phyloP scores from a whole-genome alignment of 2,113 vertebrate genomes.

The Syrrhaptes paradoxus region DNA sequence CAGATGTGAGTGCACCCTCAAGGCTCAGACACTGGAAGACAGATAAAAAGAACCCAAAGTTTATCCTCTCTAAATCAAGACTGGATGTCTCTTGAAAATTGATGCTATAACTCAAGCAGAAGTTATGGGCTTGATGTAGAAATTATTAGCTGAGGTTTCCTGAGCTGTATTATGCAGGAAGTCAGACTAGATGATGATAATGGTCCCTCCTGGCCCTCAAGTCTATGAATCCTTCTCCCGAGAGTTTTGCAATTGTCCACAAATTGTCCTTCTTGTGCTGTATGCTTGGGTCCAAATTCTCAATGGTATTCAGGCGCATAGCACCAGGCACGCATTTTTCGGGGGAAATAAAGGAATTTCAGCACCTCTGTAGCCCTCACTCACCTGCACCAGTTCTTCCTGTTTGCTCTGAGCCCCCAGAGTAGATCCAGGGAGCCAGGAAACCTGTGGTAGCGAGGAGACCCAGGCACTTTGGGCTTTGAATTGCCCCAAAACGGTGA shows the following conservation, averaged over 20 bases:
- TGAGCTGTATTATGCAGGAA: neutral
- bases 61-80: slow-evolving; percentile 57
- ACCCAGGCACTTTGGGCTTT: accelerated
- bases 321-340: accelerated
- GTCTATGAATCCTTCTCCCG: neutral
- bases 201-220: neutral
- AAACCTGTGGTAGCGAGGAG: neutral
- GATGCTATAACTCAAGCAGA: slow-evolving; percentile 39
- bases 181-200: neutral
- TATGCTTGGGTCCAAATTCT: neutral
- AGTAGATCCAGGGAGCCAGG: neutral
- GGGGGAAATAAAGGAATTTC: neutral
- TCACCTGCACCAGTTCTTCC: neutral
- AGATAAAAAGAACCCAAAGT: slow-evolving; percentile 43
- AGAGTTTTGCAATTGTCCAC: neutral
- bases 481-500: accelerated
- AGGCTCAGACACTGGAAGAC: slow-evolving; percentile 20
- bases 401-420: neutral
- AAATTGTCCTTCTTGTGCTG: neutral
- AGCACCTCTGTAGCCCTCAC: neutral
- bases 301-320: neutral
- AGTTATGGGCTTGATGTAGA: slow-evolving; percentile 28
- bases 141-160: slow-evolving; percentile 22
- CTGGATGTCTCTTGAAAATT: slow-evolving; percentile 24
- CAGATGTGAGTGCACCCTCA: slow-evolving; percentile 1